These are phyloP conservation scores for Hemiprocne comata DNA, from an alignment of 2,113 vertebrate species.

Conservation along the genomic window DNA sequence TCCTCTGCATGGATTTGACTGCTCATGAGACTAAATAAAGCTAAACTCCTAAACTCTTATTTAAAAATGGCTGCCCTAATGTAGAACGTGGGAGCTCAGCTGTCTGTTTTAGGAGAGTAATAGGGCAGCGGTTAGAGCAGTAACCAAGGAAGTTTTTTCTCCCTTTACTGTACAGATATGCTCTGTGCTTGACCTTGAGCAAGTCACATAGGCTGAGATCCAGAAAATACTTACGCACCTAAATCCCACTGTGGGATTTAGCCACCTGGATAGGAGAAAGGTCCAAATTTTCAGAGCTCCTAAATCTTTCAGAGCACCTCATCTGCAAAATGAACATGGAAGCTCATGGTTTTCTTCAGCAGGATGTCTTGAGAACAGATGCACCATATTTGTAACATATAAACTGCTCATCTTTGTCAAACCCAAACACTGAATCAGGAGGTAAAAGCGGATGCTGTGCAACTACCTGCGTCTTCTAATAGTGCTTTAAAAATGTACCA, in stretches of 20 bases:
- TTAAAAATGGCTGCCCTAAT: neutral
- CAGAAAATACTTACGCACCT: neutral
- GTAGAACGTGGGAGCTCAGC: neutral
- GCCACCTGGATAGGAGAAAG: neutral
- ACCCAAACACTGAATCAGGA: neutral
- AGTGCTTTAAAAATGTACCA: neutral
- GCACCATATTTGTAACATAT: neutral
- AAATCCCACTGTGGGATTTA: neutral
- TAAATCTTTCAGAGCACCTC: neutral
- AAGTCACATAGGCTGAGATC: neutral
- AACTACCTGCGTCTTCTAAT: neutral
- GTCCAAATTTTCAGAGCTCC: neutral
- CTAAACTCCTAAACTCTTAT: neutral
- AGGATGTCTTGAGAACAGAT: neutral
- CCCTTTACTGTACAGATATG: neutral
- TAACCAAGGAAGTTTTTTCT: neutral
- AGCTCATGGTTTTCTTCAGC: neutral
- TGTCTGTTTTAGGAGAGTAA: neutral
- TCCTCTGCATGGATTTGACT: neutral
- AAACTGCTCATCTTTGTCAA: neutral
- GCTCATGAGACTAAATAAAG: conserved; percentile 7
- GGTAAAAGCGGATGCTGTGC: neutral
- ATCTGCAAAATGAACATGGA: neutral
- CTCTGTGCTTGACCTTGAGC: neutral
- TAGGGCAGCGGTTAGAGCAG: neutral